Evolutionary conservation across 2,113 vertebrate species (phyloP).

Genomic region (Papio anubis): DNA sequence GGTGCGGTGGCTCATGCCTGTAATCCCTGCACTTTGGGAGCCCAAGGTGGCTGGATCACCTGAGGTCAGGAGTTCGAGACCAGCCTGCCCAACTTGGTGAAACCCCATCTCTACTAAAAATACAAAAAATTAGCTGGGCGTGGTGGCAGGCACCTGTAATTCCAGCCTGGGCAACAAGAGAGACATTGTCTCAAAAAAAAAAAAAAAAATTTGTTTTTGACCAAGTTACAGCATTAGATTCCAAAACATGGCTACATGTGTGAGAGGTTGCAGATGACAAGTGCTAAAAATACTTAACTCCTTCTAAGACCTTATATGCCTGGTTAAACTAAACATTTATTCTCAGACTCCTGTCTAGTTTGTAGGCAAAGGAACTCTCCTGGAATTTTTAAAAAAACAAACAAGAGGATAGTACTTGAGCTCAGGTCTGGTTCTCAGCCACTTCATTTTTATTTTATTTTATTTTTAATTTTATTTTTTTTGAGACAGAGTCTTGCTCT

Average conservation of each 20-base stretch:
- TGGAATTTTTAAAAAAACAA: not conserved
- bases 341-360: not conserved
- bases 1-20: too few relatives aligned
- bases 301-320: not conserved
- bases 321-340: not conserved
- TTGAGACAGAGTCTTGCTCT: too few relatives aligned
- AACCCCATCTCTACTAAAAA: too few relatives aligned
- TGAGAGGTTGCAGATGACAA: not conserved
- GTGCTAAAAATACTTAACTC: not conserved
- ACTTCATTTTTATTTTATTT: not conserved
- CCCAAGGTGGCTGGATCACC: too few relatives aligned
- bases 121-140: too few relatives aligned
- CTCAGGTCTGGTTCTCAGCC: not conserved
- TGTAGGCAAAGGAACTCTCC: not conserved
- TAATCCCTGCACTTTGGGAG: too few relatives aligned
- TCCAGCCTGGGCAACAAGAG: too few relatives aligned
- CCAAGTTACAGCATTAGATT: not conserved
- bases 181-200: too few relatives aligned
- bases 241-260: not conserved
- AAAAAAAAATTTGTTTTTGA: not conserved
- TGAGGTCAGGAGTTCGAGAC: too few relatives aligned
- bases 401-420: not conserved
- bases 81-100: too few relatives aligned
- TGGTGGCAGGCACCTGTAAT: too few relatives aligned
- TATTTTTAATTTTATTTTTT: too few relatives aligned